A percentile compares a stretch with the other conserved stretches of the same genome.
Conservation (phyloP, 1,140 invertebrate genomes). For the Drosophila sproati region DNA sequence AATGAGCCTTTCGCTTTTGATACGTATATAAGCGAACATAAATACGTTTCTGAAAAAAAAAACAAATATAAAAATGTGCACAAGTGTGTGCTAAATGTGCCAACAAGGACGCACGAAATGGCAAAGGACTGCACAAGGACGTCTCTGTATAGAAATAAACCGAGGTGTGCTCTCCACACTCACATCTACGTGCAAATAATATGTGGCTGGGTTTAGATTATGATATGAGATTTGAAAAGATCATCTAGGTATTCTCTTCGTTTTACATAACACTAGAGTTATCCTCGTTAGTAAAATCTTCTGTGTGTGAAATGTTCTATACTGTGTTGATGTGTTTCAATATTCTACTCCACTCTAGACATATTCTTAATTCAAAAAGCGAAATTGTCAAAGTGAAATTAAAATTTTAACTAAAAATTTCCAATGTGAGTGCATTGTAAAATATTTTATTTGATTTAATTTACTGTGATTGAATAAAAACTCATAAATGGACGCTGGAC, state of each 20-base stretch:
- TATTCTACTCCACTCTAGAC: not conserved
- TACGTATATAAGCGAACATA: constrained; percentile 9
- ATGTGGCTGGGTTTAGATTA: too few species aligned
- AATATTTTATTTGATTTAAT: constrained; percentile 62
- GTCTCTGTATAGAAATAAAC: not conserved
- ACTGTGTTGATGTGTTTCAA: not conserved
- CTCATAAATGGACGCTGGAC: constrained; percentile 52
- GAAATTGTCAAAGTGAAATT: constrained; percentile 51
- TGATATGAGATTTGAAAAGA: too few species aligned
- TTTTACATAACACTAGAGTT: not conserved
- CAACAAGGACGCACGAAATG: constrained; percentile 45
- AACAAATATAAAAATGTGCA: constrained; percentile 27
- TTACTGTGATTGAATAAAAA: constrained; percentile 76
- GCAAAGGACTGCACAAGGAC: constrained; percentile 23
- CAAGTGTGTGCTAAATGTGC: constrained; percentile 53
- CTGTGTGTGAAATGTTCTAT: not conserved
- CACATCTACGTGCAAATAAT: too few species aligned
- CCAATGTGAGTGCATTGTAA: constrained; percentile 17
- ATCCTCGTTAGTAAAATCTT: not conserved
- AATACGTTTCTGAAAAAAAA: constrained; percentile 30
- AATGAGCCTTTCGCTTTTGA: constrained; percentile 56
- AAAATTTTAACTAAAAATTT: constrained; percentile 28
- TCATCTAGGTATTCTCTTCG: too few species aligned
- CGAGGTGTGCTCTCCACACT: not conserved
- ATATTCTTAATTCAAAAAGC: constrained; percentile 17